Evolutionary conservation across 1,140 invertebrate genomes (phyloP).

Genomic region (Solenopsis invicta): DNA sequence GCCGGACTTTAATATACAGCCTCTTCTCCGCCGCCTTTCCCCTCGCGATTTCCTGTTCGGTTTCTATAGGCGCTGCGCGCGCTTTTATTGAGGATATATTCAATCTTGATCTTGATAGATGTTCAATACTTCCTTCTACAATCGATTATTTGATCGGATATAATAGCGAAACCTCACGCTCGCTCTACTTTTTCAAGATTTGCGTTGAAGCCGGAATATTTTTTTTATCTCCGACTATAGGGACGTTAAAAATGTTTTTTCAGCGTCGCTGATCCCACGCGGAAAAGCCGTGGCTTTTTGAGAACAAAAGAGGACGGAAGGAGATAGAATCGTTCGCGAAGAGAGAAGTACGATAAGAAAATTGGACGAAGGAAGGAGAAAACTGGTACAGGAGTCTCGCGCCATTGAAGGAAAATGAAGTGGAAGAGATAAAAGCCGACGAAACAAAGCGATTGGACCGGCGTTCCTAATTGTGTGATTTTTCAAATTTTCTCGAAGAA

Average conservation of each 20-base stretch:
- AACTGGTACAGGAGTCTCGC: conserved; percentile 17
- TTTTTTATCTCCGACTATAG: background rate
- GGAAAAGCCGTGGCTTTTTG: background rate
- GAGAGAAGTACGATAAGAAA: conserved; percentile 42
- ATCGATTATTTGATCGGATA: conserved; percentile 18
- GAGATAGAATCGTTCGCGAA: conserved; percentile 15
- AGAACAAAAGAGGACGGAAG: conserved; percentile 15
- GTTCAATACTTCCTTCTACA: background rate
- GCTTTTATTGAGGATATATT: conserved; percentile 13
- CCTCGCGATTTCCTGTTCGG: conserved; percentile 2
- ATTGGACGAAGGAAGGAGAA: conserved; percentile 16
- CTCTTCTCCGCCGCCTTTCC: background rate
- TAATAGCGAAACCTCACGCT: background rate
- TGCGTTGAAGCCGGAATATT: background rate
- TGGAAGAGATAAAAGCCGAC: conserved; percentile 60
- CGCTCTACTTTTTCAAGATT: conserved; percentile 9
- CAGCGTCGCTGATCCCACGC: background rate
- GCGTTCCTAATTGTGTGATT: conserved; percentile 41
- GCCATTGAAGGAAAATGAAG: conserved; percentile 52
- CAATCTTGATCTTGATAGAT: conserved; percentile 29
- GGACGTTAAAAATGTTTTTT: conserved; percentile 14
- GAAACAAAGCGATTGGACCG: conserved; percentile 31
- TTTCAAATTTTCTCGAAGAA: conserved; percentile 53
- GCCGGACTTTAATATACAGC: conserved; percentile 36
- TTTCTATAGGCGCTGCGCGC: background rate